These are phyloP conservation scores for Potorous gilbertii DNA, from an alignment of 2,797 vertebrate genomes.

Conservation along the genomic window DNA sequence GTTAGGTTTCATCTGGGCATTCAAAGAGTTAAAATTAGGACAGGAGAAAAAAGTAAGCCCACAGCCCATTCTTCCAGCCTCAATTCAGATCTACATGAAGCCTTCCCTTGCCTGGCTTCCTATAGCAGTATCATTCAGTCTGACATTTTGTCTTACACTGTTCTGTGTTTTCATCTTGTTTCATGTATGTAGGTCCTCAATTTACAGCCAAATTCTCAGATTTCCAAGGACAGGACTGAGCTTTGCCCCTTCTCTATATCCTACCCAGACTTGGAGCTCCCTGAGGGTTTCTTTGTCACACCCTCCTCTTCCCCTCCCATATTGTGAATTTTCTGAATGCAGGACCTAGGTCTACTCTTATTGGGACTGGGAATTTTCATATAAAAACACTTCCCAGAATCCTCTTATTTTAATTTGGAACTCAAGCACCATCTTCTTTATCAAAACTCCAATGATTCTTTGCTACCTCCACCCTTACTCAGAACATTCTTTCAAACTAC, in stretches of 20 bases:
- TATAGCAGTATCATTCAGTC: background rate
- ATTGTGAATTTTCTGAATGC: background rate
- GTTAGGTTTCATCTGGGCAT: background rate
- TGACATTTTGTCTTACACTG: background rate
- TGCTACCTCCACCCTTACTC: too few relatives aligned
- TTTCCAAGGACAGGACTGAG: background rate
- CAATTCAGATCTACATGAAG: background rate
- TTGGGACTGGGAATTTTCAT: background rate
- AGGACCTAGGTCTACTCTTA: background rate
- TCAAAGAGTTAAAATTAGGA: background rate
- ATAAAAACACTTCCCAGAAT: background rate
- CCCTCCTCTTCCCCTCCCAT: background rate
- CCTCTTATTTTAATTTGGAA: background rate
- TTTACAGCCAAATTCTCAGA: background rate
- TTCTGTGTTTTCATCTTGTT: background rate
- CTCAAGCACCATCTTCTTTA: background rate
- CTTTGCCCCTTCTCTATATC: background rate
- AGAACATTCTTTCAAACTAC: background rate
- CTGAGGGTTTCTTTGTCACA: background rate
- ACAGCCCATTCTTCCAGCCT: background rate
- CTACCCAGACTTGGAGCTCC: background rate
- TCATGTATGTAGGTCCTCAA: background rate
- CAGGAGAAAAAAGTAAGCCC: background rate
- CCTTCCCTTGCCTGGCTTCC: background rate
- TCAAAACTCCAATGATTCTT: background rate